These are phyloP conservation scores for Cyphomyrus discorhynchus DNA, from an alignment of 2,113 vertebrate species.

Conservation along the genomic window DNA sequence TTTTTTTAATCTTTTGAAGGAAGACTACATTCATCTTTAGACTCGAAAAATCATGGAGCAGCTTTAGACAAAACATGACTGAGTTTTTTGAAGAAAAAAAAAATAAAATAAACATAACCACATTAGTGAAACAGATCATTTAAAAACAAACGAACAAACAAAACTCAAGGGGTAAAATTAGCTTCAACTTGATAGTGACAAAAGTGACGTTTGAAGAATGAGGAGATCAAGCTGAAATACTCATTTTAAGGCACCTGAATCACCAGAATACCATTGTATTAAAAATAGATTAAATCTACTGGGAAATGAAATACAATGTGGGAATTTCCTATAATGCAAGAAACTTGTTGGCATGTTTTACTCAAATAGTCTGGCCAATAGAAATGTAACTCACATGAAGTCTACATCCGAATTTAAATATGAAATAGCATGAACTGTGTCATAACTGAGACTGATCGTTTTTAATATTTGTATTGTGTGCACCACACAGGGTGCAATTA, in stretches of 20 bases:
- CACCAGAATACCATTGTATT: constrained; percentile 62
- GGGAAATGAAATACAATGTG: constrained; percentile 31
- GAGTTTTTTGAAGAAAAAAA: constrained; percentile 5
- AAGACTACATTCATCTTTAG: constrained; percentile 65
- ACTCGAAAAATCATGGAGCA: constrained; percentile 36
- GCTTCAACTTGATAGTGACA: constrained; percentile 14
- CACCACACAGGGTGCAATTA: background rate
- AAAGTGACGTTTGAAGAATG: constrained; percentile 30
- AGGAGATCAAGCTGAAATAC: constrained; percentile 54
- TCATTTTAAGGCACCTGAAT: constrained; percentile 70
- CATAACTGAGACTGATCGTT: background rate
- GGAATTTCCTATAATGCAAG: background rate
- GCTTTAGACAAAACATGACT: constrained; percentile 46
- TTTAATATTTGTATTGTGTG: background rate
- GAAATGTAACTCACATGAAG: constrained; percentile 15
- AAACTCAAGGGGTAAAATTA: constrained; percentile 30
- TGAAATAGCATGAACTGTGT: background rate
- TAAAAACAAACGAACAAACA: background rate
- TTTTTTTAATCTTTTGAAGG: constrained; percentile 47
- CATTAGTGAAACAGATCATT: constrained; percentile 31
- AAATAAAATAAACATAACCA: constrained; percentile 9
- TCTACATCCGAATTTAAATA: constrained; percentile 4
- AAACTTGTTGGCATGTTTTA: constrained; percentile 4
- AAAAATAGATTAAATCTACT: constrained; percentile 38
- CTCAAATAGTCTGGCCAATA: constrained; percentile 11